phyloP scores from a whole-genome alignment of 2,113 vertebrate genomes.

The Trogon melanurus region DNA sequence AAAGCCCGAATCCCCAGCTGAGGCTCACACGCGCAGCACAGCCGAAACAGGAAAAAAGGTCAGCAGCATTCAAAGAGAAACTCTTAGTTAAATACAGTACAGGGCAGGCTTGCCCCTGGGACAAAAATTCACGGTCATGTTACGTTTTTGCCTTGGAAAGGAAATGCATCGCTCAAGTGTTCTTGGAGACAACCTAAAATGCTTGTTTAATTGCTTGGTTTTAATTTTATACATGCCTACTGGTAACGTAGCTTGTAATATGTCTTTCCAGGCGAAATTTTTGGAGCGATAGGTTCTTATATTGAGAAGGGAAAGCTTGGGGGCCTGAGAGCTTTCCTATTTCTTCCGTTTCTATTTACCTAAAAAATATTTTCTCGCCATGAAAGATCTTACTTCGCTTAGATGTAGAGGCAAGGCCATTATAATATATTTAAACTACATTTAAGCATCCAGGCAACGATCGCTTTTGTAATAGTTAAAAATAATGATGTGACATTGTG shows the following conservation, averaged over 20 bases:
- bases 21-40: not conserved
- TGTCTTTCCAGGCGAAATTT: not conserved
- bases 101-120: not conserved
- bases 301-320: not conserved
- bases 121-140: not conserved
- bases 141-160: not conserved
- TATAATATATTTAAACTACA: not conserved
- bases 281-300: not conserved
- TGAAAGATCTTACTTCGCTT: not conserved
- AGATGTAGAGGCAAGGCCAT: too few species aligned
- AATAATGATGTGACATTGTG: not conserved
- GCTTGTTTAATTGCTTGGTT: not conserved
- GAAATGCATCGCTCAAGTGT: not conserved
- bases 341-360: not conserved
- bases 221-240: not conserved
- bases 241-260: not conserved
- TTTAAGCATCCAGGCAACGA: not conserved
- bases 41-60: not conserved
- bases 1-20: constrained; percentile 9
- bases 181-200: not conserved
- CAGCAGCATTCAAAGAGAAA: not conserved
- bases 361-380: not conserved
- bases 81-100: not conserved
- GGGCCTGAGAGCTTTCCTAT: not conserved
- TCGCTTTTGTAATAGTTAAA: not conserved